Conservation (phyloP, 2,888 invertebrate species). For the Drosophila prolongata region DNA sequence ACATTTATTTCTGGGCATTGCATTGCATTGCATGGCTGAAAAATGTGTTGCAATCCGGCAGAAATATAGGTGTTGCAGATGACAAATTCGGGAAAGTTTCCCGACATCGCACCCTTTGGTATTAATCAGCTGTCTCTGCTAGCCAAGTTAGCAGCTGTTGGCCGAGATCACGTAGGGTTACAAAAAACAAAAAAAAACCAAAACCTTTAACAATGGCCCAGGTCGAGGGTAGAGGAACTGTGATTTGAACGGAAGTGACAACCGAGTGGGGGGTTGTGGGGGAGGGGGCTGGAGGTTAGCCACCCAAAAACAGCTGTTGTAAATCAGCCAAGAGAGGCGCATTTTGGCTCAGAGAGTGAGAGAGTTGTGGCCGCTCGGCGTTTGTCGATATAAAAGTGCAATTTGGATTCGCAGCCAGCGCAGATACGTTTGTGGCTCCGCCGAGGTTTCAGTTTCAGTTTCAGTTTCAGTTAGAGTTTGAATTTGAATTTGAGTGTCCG, state of each 20-base stretch:
- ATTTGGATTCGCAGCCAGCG: constrained; percentile 67
- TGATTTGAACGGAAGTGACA: constrained; percentile 66
- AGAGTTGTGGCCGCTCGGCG: constrained; percentile 38
- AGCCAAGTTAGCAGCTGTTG: constrained; percentile 17
- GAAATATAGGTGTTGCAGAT: constrained; percentile 4
- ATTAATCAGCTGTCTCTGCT: constrained; percentile 27
- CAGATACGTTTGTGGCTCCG: constrained; percentile 74
- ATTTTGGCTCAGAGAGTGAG: constrained; percentile 19
- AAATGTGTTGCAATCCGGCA: constrained; percentile 25
- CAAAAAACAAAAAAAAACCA: background rate
- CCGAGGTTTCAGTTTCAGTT: constrained; percentile 63
- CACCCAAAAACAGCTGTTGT: constrained; percentile 59
- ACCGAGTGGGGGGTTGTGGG: constrained; percentile 29
- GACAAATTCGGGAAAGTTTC: constrained; percentile 57
- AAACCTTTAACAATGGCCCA: constrained; percentile 51
- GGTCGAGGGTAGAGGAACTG: constrained; percentile 69
- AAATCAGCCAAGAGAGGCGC: constrained; percentile 64
- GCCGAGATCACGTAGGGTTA: constrained; percentile 30
- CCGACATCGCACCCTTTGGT: constrained; percentile 27
- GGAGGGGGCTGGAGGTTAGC: background rate
- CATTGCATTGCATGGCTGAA: constrained; percentile 14
- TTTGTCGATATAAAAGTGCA: constrained; percentile 77
- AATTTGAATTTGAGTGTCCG: constrained; percentile 31
- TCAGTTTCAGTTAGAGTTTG: constrained; percentile 24
- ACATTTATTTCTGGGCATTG: constrained; percentile 40